phyloP scores from a whole-genome alignment of 2,888 invertebrate genomes.

The Clostera curtula region DNA sequence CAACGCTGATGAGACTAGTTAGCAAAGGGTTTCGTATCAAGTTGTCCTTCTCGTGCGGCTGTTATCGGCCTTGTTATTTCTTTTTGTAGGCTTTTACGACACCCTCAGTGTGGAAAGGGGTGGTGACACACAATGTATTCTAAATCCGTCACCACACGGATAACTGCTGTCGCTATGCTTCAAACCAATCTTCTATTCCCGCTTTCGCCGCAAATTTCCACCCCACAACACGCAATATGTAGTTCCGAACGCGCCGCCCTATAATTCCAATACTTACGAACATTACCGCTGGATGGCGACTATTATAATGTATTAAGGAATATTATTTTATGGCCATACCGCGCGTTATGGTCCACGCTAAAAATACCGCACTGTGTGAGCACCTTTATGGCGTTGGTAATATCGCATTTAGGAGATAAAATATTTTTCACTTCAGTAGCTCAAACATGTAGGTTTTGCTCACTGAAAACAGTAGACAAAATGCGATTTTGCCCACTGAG shows the following conservation, averaged over 20 bases:
- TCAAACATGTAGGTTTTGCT: no score
- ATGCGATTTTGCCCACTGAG: no score
- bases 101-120: no score
- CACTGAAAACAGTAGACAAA: no score
- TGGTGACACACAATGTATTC: background rate
- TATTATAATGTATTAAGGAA: slow-evolving; percentile 74
- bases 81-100: no score
- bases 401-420: no score
- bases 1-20: no score
- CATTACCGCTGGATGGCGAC: slow-evolving; percentile 67
- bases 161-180: background rate
- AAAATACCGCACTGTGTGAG: slow-evolving; percentile 43
- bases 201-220: slow-evolving; percentile 17
- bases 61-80: no score
- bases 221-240: slow-evolving; percentile 43
- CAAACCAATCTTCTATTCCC: background rate
- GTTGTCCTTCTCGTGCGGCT: no score
- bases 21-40: no score
- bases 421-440: no score
- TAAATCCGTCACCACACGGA: background rate
- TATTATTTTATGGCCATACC: slow-evolving; percentile 68
- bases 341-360: slow-evolving; percentile 59
- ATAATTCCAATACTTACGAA: slow-evolving; percentile 72
- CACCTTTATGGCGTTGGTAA: slow-evolving; percentile 2
- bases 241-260: slow-evolving; percentile 61